Base-by-base conservation (phyloP, 2,888 invertebrate species). In the Rhingia campestris region DNA sequence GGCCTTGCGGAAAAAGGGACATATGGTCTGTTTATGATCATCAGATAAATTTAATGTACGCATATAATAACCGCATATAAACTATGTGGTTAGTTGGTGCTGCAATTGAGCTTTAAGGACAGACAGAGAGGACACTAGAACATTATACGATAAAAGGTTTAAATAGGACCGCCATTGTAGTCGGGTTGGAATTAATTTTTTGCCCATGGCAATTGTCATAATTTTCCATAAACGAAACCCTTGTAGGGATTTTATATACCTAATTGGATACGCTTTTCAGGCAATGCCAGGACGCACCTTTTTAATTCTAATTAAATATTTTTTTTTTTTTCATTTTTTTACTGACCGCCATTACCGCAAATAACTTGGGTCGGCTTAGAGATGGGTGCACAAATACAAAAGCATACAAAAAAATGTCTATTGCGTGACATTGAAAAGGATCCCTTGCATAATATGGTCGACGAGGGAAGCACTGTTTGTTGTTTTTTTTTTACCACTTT, bases 361-460 rank as follows among this genome's bases (percentile, higher is more conserved):
- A 75, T 51, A 67, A 66, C 59, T 59, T 59, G 59, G 66, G 75
- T 75, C 67, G 41, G 41, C 56, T 49, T 14, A 14, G 22, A 7
- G 39, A 41, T 69, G 32, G 69, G 6, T 56, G 37, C 30, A 53
- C 32, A 49, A 35, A 54, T 37, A 39, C 37, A 64, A 53, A 32
- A 14, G 47, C n/a, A 45, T n/a, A 51, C 22, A 72, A 45, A 33
- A 22, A 47, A 47, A 30, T 45, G 73, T 53, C 35, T 45, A 56
- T 73, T 53, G 75, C 67, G 75, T 75, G 75, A 75, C 66, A 75
- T 66, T 66, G 66, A 74, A 64, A 66, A 66, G 74, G 66, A 51
- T 74, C 66, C 22, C 22, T 66, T 43, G 35, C 51, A 66, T 51
- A 66, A 66, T 58, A 30, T 33, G 47, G 54, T 47, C 37, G 63